Conservation (phyloP, 2,797 vertebrate species). For the Neoniphon sammara region DNA sequence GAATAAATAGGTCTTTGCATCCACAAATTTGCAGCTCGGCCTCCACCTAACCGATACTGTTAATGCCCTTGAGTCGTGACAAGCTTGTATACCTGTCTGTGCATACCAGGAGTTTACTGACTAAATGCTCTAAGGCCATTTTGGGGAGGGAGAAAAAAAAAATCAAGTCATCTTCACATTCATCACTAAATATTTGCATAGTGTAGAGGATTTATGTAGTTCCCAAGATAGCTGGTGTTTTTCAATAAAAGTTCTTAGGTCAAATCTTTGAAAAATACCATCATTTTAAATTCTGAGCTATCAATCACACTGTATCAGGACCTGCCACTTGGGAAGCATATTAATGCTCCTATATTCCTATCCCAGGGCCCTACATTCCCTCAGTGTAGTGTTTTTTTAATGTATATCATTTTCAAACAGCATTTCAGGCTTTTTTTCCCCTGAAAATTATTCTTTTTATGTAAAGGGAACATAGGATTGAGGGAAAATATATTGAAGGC, state of each 20-base stretch:
- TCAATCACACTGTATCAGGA: no score
- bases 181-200: not conserved
- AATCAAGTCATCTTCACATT: slow-evolving; percentile 3
- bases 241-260: not conserved
- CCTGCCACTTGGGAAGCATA: no score
- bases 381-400: no score
- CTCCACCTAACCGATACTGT: not conserved
- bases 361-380: no score
- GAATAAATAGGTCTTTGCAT: slow-evolving; percentile 66
- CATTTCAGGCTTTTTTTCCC: no score
- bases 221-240: not conserved
- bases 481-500: no score
- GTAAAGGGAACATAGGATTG: no score
- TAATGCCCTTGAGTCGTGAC: slow-evolving; percentile 27
- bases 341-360: no score
- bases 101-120: slow-evolving; percentile 46
- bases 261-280: no score
- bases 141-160: not conserved
- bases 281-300: no score
- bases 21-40: slow-evolving; percentile 24
- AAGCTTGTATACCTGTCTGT: slow-evolving; percentile 42
- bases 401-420: no score
- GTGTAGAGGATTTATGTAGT: not conserved
- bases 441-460: no score
- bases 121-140: slow-evolving; percentile 31